Base-by-base conservation (phyloP, 2,888 invertebrate species). In the Cerastis rubricosa region DNA sequence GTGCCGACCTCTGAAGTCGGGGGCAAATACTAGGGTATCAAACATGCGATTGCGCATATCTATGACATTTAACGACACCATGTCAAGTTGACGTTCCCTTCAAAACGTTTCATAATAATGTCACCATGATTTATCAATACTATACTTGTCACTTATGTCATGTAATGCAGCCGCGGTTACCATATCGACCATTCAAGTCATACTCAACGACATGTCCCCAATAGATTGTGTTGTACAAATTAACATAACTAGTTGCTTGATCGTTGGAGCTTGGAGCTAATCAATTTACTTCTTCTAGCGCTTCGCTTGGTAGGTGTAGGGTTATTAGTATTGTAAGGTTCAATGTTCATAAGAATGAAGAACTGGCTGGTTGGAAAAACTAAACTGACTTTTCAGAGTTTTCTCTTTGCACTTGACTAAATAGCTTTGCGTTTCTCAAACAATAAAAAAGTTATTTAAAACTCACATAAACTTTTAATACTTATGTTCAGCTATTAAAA, bases 191-290 rank as follows among this genome's bases (percentile, higher is more conserved):
- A 90, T 79, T 74, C 84, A 74, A 85, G 84, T 84, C 80, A 78
- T 82, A 74, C 54, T 64, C 29, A 85, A 84, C 83, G 89, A 89
- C 81, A 85, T 89, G 92, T 90, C 89, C 91, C 82, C 90, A 84
- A 90, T 91, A 81, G 80, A 87, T 85, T 88, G 89, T 91, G 89
- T 89, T 88, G 88, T 86, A 90, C 76, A 74, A 81, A 93, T 94
- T 93, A 92, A 76, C 92, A 93, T 94, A 94, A 94, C 94, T 86
- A 78, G 93, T 91, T 88, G 71, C 83, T 74, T 81, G 85, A 88
- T 89, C 75, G 77, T 68, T 78, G 87, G 83, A 80, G 66, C 76
- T 63, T 17, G 49, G 69, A 74, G 68, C 29, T 76, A 80, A 84
- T 86, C 71, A 66, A 70, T 76, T 76, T 11, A 64, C 64, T 64